These are phyloP conservation scores for Meriones psammophilus DNA, from an alignment of 2,797 vertebrate species.

Conservation along the genomic window DNA sequence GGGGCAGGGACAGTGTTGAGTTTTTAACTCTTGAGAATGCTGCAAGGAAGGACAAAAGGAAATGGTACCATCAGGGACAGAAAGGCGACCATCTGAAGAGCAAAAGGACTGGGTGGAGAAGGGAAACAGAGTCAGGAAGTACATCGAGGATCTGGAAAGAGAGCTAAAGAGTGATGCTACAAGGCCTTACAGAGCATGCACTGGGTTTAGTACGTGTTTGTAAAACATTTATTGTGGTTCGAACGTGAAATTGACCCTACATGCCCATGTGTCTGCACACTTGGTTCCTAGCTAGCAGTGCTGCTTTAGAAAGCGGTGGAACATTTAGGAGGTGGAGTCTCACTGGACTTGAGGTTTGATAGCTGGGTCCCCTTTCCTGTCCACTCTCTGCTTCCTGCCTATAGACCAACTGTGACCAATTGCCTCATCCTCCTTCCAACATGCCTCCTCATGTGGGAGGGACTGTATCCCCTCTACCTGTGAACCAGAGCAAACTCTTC, in stretches of 20 bases:
- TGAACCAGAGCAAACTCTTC: not conserved
- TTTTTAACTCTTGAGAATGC: conserved; percentile 17
- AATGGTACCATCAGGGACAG: not conserved
- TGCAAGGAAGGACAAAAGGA: not conserved
- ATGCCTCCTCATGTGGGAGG: not conserved
- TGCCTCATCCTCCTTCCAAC: not conserved
- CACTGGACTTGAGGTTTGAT: not conserved
- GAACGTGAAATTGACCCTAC: not conserved
- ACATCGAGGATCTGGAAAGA: not conserved
- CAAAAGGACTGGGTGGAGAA: not conserved
- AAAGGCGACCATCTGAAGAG: not conserved
- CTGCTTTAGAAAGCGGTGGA: not conserved
- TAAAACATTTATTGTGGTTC: not conserved
- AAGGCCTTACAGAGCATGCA: not conserved
- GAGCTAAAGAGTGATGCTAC: not conserved
- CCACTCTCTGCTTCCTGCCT: not conserved
- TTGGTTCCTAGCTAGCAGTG: not conserved
- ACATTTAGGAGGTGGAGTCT: not conserved
- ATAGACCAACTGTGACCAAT: not conserved
- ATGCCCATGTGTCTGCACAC: not conserved
- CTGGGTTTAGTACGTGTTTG: conserved; percentile 6
- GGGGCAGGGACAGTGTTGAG: not conserved
- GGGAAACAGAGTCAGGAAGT: not conserved
- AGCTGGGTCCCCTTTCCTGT: not conserved
- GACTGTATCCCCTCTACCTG: not conserved